These are phyloP conservation scores for Mormoops blainvillei DNA, from an alignment of 2,113 vertebrate species.

Conservation along the genomic window DNA sequence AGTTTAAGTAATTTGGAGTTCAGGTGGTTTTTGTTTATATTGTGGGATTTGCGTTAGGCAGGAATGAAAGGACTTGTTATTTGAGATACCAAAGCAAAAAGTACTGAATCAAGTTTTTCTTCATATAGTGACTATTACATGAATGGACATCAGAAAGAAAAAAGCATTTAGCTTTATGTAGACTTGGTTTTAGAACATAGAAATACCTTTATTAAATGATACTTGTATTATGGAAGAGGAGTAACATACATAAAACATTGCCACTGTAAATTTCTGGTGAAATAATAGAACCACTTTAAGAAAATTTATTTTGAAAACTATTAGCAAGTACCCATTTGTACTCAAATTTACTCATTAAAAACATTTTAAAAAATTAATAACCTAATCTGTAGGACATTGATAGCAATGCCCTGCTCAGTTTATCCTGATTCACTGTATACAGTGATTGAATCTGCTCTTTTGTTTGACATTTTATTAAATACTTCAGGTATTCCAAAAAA, in stretches of 20 bases:
- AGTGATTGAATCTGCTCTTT: not conserved
- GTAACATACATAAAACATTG: not conserved
- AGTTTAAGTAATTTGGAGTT: conserved; percentile 14
- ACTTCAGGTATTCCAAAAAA: not conserved
- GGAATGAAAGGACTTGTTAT: conserved; percentile 8
- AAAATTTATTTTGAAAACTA: conserved; percentile 8
- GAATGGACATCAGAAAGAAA: not conserved
- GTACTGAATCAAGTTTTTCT: not conserved
- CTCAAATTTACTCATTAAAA: not conserved
- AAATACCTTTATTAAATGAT: conserved; percentile 1
- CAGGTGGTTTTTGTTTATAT: not conserved
- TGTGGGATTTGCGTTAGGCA: conserved; percentile 16
- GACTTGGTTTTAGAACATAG: not conserved
- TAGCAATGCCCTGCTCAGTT: not conserved
- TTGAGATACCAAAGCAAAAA: conserved; percentile 2
- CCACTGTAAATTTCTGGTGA: not conserved
- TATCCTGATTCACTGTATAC: not conserved
- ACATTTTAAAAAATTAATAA: not conserved
- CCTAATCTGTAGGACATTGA: not conserved
- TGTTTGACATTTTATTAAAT: not conserved
- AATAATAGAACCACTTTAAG: not conserved
- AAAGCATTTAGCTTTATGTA: not conserved
- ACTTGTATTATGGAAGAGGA: not conserved
- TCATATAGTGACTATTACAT: not conserved
- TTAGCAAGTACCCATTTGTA: not conserved